Conservation (phyloP, 2,888 invertebrate species). For the Melangyna quadrimaculata region DNA sequence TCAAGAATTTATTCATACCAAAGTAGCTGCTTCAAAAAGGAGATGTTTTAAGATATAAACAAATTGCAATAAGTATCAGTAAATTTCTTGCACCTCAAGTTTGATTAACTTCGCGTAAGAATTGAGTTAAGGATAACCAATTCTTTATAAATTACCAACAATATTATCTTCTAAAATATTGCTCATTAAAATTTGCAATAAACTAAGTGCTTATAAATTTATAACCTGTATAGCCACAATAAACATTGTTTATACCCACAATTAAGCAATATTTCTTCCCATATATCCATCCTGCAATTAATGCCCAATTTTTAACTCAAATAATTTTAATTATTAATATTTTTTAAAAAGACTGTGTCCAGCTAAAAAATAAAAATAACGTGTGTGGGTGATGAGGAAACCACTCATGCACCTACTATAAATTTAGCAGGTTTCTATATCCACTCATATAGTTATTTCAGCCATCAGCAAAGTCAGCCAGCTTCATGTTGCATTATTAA, state of each 20-base stretch:
- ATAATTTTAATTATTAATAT: conserved; percentile 19
- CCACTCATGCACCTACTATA: conserved; percentile 8
- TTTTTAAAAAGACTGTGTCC: not conserved
- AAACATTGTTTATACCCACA: not conserved
- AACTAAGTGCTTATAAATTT: not conserved
- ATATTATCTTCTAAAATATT: not conserved
- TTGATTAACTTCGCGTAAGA: too few species aligned
- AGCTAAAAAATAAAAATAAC: not conserved
- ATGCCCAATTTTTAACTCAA: conserved; percentile 7
- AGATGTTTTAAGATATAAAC: too few species aligned
- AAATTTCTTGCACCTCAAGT: too few species aligned
- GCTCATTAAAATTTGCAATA: not conserved
- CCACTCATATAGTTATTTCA: not conserved
- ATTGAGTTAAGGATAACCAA: too few species aligned
- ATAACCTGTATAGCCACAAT: not conserved
- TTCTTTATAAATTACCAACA: too few species aligned
- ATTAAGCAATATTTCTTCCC: not conserved
- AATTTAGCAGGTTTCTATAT: not conserved
- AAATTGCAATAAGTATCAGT: too few species aligned
- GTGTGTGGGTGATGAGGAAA: conserved; percentile 25
- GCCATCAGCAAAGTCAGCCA: not conserved
- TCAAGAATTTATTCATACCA: too few species aligned
- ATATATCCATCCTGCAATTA: not conserved
- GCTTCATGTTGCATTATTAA: conserved; percentile 22
- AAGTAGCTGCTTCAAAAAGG: too few species aligned